Evolutionary conservation across 2,797 vertebrate genomes (phyloP).

Genomic region (Zenarchopterus dispar): DNA sequence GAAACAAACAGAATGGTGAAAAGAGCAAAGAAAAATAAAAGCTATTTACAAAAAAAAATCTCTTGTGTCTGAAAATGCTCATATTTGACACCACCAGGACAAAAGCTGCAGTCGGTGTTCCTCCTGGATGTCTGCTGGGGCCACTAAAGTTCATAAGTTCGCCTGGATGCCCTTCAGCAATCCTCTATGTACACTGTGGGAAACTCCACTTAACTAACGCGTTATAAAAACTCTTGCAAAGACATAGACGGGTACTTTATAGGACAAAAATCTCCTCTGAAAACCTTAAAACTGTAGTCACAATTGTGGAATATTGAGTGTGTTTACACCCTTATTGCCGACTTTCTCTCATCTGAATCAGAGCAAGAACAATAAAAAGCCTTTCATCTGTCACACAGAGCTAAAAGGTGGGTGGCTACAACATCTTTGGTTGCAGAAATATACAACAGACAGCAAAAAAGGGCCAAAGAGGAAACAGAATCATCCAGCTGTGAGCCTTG

Average conservation of each 20-base stretch:
- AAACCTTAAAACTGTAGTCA: constrained; percentile 3
- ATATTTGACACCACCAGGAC: constrained; percentile 9
- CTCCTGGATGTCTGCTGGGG: constrained; percentile 23
- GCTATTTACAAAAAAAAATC: constrained; percentile 73
- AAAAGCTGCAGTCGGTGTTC: constrained; percentile 34
- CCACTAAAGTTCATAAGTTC: constrained; percentile 25
- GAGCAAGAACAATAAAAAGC: constrained; percentile 21
- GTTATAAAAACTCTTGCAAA: constrained; percentile 1
- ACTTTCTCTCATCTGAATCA: constrained; percentile 27
- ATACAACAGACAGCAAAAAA: constrained; percentile 40
- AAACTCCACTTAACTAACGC: constrained; percentile 2
- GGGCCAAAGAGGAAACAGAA: constrained; percentile 32
- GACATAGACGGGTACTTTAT: not conserved
- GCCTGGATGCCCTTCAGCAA: constrained; percentile 17
- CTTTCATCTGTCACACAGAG: constrained; percentile 35
- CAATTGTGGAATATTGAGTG: constrained; percentile 23
- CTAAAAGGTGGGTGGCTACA: constrained; percentile 53
- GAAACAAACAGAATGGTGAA: constrained; percentile 48
- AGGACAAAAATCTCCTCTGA: not conserved
- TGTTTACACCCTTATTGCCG: constrained; percentile 20
- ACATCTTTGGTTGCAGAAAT: constrained; percentile 80
- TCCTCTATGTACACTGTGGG: constrained; percentile 1
- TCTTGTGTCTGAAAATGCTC: constrained; percentile 52
- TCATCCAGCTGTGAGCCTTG: constrained; percentile 23
- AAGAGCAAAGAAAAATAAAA: constrained; percentile 41